Conservation (phyloP, 2,113 vertebrate genomes). For the Amblyopsis rosae region DNA sequence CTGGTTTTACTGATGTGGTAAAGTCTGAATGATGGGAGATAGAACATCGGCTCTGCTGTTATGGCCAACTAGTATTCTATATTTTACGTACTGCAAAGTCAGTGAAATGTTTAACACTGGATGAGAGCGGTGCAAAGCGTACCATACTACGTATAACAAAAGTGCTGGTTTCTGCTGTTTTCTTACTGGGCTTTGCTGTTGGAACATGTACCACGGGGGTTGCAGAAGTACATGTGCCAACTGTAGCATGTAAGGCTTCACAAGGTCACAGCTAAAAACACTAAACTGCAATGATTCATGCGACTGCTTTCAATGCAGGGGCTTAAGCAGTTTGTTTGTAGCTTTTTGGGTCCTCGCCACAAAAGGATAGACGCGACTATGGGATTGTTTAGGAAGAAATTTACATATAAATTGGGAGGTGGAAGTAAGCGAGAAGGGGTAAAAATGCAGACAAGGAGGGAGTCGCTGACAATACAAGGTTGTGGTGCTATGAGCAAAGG, state of each 20-base stretch:
- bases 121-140: slow-evolving; percentile 4
- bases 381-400: slow-evolving; percentile 73
- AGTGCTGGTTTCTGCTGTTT: slow-evolving; percentile 13
- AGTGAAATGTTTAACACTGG: slow-evolving; percentile 6
- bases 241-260: slow-evolving; percentile 48
- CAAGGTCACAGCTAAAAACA: slow-evolving; percentile 46
- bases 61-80: slow-evolving; percentile 4
- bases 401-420: slow-evolving; percentile 82
- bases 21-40: background rate
- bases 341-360: slow-evolving; percentile 58
- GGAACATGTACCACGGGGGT: slow-evolving; percentile 24
- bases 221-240: slow-evolving; percentile 19
- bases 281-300: slow-evolving; percentile 59
- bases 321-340: slow-evolving; percentile 60
- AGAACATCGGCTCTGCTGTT: background rate
- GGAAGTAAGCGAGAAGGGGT: slow-evolving; percentile 62
- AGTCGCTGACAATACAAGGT: slow-evolving; percentile 59
- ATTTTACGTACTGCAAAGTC: slow-evolving; percentile 11
- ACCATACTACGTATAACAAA: background rate
- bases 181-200: slow-evolving; percentile 19
- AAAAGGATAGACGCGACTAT: slow-evolving; percentile 66
- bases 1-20: background rate
- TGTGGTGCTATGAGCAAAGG: slow-evolving; percentile 54
- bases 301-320: slow-evolving; percentile 48
- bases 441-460: slow-evolving; percentile 31